A percentile compares a stretch with the other conserved stretches of the same genome.
These are phyloP conservation scores for Sepiola atlantica DNA, from an alignment of 2,888 invertebrate species.

Conservation along the genomic window DNA sequence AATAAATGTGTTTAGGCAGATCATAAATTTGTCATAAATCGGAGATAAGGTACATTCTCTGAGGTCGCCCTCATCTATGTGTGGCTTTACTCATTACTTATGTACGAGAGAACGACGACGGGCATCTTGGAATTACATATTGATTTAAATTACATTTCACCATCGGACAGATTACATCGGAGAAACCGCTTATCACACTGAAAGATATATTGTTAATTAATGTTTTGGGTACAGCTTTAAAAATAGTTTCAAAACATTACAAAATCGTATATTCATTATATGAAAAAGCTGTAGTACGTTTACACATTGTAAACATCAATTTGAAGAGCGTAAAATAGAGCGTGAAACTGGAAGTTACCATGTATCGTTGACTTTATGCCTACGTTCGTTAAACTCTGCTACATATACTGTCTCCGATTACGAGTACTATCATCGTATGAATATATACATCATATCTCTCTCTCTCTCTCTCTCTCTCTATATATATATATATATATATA, in stretches of 20 bases:
- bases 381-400: too few species aligned
- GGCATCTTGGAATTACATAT: background rate
- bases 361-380: too few species aligned
- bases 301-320: too few species aligned
- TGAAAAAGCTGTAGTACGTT: too few species aligned
- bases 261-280: background rate
- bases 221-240: background rate
- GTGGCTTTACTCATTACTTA: background rate
- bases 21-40: conserved; percentile 32
- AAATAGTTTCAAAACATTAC: background rate
- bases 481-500: too few species aligned
- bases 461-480: too few species aligned
- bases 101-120: background rate
- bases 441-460: too few species aligned
- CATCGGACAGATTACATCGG: background rate
- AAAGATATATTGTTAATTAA: conserved; percentile 32
- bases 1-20: conserved; percentile 19
- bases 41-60: background rate
- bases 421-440: too few species aligned
- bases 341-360: too few species aligned
- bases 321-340: too few species aligned
- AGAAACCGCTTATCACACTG: background rate
- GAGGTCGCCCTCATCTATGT: conserved; percentile 11
- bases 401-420: too few species aligned
- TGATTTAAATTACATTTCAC: background rate